A percentile compares a stretch with the other conserved stretches of the same genome.
phyloP scores from a whole-genome alignment of 92 coral and sea anemone genomes.

The Phymanthus crucifer region DNA sequence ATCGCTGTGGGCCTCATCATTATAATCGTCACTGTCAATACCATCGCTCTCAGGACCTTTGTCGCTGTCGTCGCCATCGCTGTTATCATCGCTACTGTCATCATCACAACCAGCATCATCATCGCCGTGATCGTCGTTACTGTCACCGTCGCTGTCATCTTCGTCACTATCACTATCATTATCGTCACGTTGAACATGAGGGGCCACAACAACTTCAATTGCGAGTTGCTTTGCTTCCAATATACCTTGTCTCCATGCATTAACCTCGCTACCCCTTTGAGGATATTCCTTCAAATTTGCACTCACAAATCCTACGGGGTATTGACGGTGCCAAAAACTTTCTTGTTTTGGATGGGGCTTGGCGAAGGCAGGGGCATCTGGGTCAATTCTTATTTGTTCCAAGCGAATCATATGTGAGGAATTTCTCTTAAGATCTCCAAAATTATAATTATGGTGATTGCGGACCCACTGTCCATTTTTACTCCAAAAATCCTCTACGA shows the following conservation, averaged over 20 bases:
- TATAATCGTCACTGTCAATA: too few relatives aligned
- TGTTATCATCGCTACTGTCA: too few relatives aligned
- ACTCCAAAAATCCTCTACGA: constrained; percentile 55
- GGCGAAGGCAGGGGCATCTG: constrained; percentile 45
- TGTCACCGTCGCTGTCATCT: constrained; percentile 31
- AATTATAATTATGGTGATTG: constrained; percentile 63
- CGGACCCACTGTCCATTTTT: constrained; percentile 63
- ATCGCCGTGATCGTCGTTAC: background rate
- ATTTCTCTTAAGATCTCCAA: constrained; percentile 43
- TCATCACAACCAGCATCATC: too few relatives aligned
- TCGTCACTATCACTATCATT: constrained; percentile 31
- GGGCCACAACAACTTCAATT: constrained; percentile 34
- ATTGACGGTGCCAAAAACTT: constrained; percentile 42
- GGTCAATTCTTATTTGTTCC: constrained; percentile 49
- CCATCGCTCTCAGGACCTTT: too few relatives aligned
- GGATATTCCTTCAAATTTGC: constrained; percentile 48
- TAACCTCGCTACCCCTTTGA: constrained; percentile 25
- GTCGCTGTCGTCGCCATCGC: too few relatives aligned
- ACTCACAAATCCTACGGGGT: constrained; percentile 30
- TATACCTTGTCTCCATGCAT: constrained; percentile 40
- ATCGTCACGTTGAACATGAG: constrained; percentile 26
- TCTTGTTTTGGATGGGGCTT: constrained; percentile 53
- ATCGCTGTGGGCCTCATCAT: too few relatives aligned
- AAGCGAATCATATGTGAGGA: constrained; percentile 48
- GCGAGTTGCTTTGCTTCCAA: constrained; percentile 27